Base-by-base conservation (phyloP, 1,140 invertebrate species). In the Drepana arcuata region DNA sequence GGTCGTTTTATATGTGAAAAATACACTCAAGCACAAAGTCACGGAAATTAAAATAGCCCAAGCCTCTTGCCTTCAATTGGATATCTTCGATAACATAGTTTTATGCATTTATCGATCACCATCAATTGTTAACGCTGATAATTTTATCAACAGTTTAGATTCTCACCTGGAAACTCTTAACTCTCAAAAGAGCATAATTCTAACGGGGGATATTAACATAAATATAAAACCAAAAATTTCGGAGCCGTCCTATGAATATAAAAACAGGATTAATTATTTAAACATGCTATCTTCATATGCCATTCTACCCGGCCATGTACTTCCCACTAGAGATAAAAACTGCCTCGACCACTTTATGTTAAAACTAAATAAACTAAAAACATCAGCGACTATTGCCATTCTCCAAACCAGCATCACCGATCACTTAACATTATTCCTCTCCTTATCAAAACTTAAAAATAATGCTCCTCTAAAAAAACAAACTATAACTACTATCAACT, bases 211-310 rank as follows among this genome's bases (percentile, higher is more conserved):
- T 26, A 10, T 26, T 10, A 26, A 26, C n/a, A 26, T 26, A 6
- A 10, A 26, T 10, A 26, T 26, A 7, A 10, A 10, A 7, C 2
- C 6, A n/a, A n/a, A n/a, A n/a, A n/a, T n/a, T 26, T n/a, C 24
- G 6, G 24, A n/a, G n/a, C n/a, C n/a, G n/a, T n/a, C n/a, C n/a
- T n/a, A 37, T 18, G 41, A 50, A 32, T 9, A 26, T 7, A 26
- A 26, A 4, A 26, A 10, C 2, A 7, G 2, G 4, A 10, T n/a
- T 26, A 37, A 26, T 13, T 26, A 26, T 10, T 10, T 26, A 6
- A 26, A 6, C 4, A n/a, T 26, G 10, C 10, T 26, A 26, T 6
- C 24, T 10, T 2, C 4, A 4, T 10, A 26, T 4, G 24, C 6
- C 2, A 6, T 26, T 6, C n/a, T 26, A 6, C 24, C 24, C 2